Conservation (phyloP, 23 tunicate species). For the Styela clava region DNA sequence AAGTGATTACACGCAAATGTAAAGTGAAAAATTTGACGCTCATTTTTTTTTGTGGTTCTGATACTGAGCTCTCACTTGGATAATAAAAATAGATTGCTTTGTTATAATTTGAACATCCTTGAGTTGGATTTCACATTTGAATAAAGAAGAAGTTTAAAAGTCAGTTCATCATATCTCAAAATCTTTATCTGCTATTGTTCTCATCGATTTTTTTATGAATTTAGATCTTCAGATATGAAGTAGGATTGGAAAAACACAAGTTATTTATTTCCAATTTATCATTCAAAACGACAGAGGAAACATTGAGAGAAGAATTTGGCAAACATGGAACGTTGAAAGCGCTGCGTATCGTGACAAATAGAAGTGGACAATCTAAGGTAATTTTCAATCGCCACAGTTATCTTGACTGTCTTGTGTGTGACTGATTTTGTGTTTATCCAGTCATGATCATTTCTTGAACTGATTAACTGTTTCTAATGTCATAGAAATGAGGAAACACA, state of each 20-base stretch:
- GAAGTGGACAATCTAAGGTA: conserved; percentile 83
- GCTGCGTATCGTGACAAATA: conserved; percentile 59
- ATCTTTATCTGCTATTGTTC: background rate
- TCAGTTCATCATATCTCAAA: background rate
- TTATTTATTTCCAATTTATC: conserved; percentile 66
- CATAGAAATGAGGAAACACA: too few species aligned
- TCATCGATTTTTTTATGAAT: background rate
- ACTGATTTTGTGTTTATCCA: too few species aligned
- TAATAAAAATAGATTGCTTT: too few species aligned
- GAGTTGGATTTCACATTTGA: too few species aligned
- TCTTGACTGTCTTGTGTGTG: background rate
- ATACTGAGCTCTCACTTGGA: too few species aligned
- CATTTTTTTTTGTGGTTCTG: too few species aligned
- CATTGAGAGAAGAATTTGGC: conserved; percentile 41
- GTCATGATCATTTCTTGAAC: too few species aligned
- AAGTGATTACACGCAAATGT: too few species aligned
- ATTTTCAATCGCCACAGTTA: background rate
- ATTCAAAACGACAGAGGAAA: conserved; percentile 66
- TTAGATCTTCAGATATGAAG: conserved; percentile 72
- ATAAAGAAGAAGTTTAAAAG: too few species aligned
- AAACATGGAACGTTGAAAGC: conserved; percentile 55
- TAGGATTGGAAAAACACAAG: conserved; percentile 79
- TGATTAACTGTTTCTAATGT: too few species aligned
- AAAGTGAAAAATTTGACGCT: too few species aligned
- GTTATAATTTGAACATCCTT: too few species aligned